These are phyloP conservation scores for Tachysurus fulvidraco DNA, from an alignment of 2,113 vertebrate genomes.

Conservation along the genomic window DNA sequence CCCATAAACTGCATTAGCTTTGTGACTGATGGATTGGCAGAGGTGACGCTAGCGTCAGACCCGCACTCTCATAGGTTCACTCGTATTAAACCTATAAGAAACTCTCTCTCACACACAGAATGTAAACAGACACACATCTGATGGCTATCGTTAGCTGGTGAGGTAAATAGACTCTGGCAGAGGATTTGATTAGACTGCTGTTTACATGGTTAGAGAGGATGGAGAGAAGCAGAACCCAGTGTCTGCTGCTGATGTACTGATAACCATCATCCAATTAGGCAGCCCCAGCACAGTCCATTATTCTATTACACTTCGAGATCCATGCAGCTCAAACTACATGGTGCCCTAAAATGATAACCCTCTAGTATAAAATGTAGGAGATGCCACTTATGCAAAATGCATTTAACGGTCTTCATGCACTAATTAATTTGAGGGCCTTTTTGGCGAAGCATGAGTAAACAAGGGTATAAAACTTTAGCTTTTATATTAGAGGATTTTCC, in stretches of 20 bases:
- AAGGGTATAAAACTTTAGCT: neutral
- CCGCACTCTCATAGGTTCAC: neutral
- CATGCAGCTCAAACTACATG: conserved; percentile 34
- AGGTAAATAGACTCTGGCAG: conserved; percentile 39
- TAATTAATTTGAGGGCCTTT: neutral
- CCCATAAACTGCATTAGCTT: conserved; percentile 67
- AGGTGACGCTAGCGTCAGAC: conserved; percentile 50
- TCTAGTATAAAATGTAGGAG: neutral
- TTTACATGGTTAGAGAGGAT: conserved; percentile 56
- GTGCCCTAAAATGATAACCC: conserved; percentile 13
- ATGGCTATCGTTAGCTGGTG: conserved; percentile 18
- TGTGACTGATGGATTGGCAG: conserved; percentile 58
- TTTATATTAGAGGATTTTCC: neutral
- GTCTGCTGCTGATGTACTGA: conserved; percentile 68
- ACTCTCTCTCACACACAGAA: neutral
- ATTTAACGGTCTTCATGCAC: neutral
- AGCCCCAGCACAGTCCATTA: conserved; percentile 62
- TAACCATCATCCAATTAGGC: conserved; percentile 73
- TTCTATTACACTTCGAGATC: conserved; percentile 62
- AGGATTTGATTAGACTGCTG: conserved; percentile 54
- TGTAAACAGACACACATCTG: neutral
- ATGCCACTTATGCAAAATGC: neutral
- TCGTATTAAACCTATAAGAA: neutral
- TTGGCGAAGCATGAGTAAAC: neutral
- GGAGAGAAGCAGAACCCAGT: conserved; percentile 59